These are phyloP conservation scores for Geotrypetes seraphini DNA, from an alignment of 2,797 vertebrate species.

Conservation along the genomic window DNA sequence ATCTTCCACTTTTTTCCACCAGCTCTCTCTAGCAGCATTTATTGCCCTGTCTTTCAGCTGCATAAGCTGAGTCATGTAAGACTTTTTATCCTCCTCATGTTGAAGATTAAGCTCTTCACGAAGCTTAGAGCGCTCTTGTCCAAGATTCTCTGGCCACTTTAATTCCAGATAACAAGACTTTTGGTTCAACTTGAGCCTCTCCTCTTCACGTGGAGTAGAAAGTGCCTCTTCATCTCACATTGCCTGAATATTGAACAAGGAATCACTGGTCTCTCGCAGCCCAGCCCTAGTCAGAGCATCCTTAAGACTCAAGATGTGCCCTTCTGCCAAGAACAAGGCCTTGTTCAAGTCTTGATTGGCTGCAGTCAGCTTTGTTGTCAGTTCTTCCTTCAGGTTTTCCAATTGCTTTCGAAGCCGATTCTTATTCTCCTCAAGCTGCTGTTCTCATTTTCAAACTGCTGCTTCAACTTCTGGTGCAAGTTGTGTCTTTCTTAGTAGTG, in stretches of 20 bases:
- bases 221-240: constrained; percentile 80
- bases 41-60: constrained; percentile 87
- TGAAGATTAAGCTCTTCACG: constrained; percentile 85
- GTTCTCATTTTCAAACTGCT: constrained; percentile 83
- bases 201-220: constrained; percentile 80
- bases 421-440: constrained; percentile 81
- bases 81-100: constrained; percentile 82
- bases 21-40: constrained; percentile 77
- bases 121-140: constrained; percentile 93
- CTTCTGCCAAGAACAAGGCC: too few species aligned
- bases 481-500: constrained; percentile 75
- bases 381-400: constrained; percentile 73
- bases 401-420: constrained; percentile 74
- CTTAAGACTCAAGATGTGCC: too few species aligned
- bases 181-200: constrained; percentile 83
- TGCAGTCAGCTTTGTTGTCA: constrained; percentile 68
- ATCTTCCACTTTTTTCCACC: constrained; percentile 96
- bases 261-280: too few species aligned
- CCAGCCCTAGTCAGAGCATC: too few species aligned
- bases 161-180: constrained; percentile 92
- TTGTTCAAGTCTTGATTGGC: constrained; percentile 86
- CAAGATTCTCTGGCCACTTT: constrained; percentile 93
- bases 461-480: constrained; percentile 84
- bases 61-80: constrained; percentile 74
- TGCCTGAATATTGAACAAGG: too few species aligned